Percentiles rank a stretch among this genome's conserved stretches.
Conservation (phyloP, 2,888 invertebrate genomes). For the Digitonthophagus gazella region DNA sequence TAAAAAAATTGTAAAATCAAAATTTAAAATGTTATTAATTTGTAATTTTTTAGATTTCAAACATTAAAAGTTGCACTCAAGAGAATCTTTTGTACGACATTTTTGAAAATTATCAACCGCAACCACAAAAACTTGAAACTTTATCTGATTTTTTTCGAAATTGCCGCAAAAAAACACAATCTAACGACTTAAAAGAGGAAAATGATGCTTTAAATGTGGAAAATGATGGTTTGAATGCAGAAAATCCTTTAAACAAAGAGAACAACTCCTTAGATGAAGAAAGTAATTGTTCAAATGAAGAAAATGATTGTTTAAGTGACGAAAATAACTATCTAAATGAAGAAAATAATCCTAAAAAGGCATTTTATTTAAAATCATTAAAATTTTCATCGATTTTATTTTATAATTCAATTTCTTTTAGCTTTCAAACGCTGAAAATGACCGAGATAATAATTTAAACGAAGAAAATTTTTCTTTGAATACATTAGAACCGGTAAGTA, state of each 20-base stretch:
- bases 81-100: slow-evolving; percentile 54
- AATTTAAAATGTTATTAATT: no score
- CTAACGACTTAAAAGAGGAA: not conserved
- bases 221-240: not conserved
- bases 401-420: no score
- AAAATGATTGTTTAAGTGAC: not conserved
- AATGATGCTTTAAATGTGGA: slow-evolving; percentile 20
- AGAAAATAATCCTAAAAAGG: no score
- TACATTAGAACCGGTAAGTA: no score
- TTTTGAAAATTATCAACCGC: slow-evolving; percentile 58
- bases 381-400: no score
- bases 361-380: no score
- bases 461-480: no score
- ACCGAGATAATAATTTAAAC: no score
- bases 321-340: no score
- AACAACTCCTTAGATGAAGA: slow-evolving; percentile 14
- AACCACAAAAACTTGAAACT: slow-evolving; percentile 51
- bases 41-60: slow-evolving; percentile 61
- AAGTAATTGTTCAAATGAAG: no score
- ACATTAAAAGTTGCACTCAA: slow-evolving; percentile 59
- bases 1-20: no score
- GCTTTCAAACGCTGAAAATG: no score
- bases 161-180: slow-evolving; percentile 34
- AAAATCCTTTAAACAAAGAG: slow-evolving; percentile 10
- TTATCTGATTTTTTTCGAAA: slow-evolving; percentile 55